Conservation (phyloP, 2,113 vertebrate species). For the Cololabis saira region DNA sequence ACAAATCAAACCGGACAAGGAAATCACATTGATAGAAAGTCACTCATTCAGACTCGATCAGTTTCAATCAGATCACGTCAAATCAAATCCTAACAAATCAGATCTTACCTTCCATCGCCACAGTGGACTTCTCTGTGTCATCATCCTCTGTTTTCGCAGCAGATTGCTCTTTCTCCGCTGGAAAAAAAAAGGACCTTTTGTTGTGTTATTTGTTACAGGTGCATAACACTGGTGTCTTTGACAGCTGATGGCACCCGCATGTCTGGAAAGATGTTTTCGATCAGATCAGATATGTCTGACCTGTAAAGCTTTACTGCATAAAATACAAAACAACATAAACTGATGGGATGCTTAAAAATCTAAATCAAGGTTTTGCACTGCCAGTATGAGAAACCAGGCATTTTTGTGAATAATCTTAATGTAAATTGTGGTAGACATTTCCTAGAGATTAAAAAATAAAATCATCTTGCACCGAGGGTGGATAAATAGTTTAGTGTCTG, state of each 20-base stretch:
- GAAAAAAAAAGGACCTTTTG: slow-evolving; percentile 21
- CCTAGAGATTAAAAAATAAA: no score
- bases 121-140: slow-evolving; percentile 25
- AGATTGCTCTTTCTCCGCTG: slow-evolving; percentile 51
- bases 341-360: no score
- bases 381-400: no score
- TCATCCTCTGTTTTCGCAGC: slow-evolving; percentile 34
- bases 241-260: neutral
- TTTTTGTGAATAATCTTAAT: no score
- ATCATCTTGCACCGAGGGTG: no score
- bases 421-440: no score
- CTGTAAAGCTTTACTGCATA: no score
- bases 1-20: slow-evolving; percentile 20
- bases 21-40: slow-evolving; percentile 32
- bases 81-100: slow-evolving; percentile 40
- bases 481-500: no score
- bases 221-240: neutral
- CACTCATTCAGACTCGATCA: slow-evolving; percentile 39
- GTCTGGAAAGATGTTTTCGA: neutral
- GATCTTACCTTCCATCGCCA: slow-evolving; percentile 70
- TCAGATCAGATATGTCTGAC: no score
- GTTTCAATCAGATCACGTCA: slow-evolving; percentile 27
- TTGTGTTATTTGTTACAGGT: slow-evolving; percentile 7
- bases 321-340: no score
- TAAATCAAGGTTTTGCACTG: no score